phyloP scores from a whole-genome alignment of 2,113 vertebrate species.

The Pao palembangensis region DNA sequence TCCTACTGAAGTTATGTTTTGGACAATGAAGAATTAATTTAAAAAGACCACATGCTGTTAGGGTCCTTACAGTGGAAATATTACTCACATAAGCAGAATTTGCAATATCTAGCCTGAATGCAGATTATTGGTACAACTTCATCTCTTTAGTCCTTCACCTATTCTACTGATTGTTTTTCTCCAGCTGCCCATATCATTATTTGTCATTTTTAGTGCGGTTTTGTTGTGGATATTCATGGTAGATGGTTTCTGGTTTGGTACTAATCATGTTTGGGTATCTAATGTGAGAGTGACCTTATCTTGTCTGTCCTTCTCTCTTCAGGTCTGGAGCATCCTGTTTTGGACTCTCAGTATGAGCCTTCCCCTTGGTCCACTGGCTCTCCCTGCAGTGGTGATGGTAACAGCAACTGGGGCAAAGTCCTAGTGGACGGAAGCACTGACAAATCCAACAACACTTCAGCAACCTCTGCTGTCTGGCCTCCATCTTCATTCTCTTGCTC shows the following conservation, averaged over 20 bases:
- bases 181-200: conserved; percentile 22
- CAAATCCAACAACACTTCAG: conserved; percentile 73
- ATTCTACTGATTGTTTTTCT: conserved; percentile 9
- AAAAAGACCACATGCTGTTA: not conserved
- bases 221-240: conserved; percentile 71
- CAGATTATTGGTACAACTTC: too few species aligned
- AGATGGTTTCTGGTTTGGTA: conserved; percentile 49
- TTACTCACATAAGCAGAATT: too few species aligned
- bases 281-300: too few species aligned
- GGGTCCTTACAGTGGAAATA: too few species aligned
- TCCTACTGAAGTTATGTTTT: not conserved
- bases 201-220: conserved; percentile 52
- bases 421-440: conserved; percentile 86
- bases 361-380: conserved; percentile 89
- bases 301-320: conserved; percentile 23
- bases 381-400: conserved; percentile 85
- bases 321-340: conserved; percentile 89
- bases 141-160: conserved; percentile 3
- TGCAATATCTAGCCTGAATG: too few species aligned
- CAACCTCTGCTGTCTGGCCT: conserved; percentile 66
- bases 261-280: conserved; percentile 1
- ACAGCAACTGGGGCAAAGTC: conserved; percentile 92
- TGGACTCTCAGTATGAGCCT: conserved; percentile 95
- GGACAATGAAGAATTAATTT: not conserved
- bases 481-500: conserved; percentile 70